Evolutionary conservation across 2,888 invertebrate genomes (phyloP), one percentile per base, ranked within the genome.

Genomic region (Eilema sororculum): DNA sequence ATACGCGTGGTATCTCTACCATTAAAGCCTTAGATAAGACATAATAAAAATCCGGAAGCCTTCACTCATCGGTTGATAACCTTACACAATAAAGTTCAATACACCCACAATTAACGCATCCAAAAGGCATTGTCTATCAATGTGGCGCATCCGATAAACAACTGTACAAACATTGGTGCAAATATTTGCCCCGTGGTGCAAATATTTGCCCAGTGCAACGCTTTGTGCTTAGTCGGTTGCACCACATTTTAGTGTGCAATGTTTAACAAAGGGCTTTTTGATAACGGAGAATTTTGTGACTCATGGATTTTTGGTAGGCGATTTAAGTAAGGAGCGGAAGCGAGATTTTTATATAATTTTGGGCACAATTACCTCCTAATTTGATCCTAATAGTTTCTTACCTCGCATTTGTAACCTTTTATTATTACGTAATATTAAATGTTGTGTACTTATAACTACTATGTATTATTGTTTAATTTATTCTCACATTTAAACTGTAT

Each of bases 131-230:
- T 79, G 76, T 82, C 81, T 79, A 80, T 82, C 71, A 66, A 41
- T 74, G 68, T 67, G 68, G 22, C 68, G 28, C 66, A 71, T 78
- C 77, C 81, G 84, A 79, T 84, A 79, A 86, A 84, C 90, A 89
- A 86, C 85, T 91, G 91, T 84, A 87, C 85, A 86, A 90, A 91
- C 89, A 88, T 91, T 68, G 91, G 91, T 84, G 87, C 85, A 86
- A 90, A 91, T 89, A 88, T 91, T 90, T 87, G 85, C 82, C 73
- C 52, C 16, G 41, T 68, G 91, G 91, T 84, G 87, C 85, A 86
- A 90, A 91, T 89, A 88, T 91, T 90, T 87, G 85, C 82, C 73
- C 56, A 76, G 30, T 70, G 73, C 82, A 83, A 83, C 82, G 84
- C 83, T 85, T 82, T 86, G 81, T 78, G 79, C 73, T 72, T 78